A percentile compares a stretch with the other conserved stretches of the same genome.
These are phyloP conservation scores for Ormyrus rosae DNA, from an alignment of 2,888 invertebrate genomes.

Conservation along the genomic window DNA sequence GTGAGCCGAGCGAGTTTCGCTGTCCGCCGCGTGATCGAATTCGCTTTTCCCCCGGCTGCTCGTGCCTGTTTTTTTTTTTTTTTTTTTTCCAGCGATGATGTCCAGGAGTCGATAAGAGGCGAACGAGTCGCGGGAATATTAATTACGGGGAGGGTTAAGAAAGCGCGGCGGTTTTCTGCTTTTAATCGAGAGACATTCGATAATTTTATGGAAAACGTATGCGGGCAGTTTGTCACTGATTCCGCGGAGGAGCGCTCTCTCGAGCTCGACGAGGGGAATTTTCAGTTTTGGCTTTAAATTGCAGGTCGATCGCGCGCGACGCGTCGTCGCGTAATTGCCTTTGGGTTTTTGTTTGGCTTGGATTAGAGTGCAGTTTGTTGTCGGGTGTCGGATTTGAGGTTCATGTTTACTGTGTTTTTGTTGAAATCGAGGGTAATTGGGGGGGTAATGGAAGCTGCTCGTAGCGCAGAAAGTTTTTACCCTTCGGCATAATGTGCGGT, in stretches of 20 bases:
- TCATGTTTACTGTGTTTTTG: too few relatives aligned
- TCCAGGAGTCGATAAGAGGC: slow-evolving; percentile 20
- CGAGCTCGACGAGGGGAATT: not conserved
- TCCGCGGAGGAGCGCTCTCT: not conserved
- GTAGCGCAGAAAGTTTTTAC: too few relatives aligned
- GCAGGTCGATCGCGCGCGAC: too few relatives aligned
- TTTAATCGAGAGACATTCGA: too few relatives aligned
- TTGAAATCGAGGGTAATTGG: too few relatives aligned
- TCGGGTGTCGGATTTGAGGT: too few relatives aligned
- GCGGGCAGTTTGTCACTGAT: slow-evolving; percentile 1
- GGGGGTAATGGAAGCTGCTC: too few relatives aligned
- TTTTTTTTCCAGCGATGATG: slow-evolving; percentile 25
- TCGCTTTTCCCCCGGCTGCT: not conserved
- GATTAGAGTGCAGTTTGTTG: too few relatives aligned
- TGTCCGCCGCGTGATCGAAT: slow-evolving; percentile 28
- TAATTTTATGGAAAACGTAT: not conserved
- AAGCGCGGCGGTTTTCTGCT: not conserved
- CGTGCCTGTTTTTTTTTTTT: not conserved
- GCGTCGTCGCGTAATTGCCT: too few relatives aligned
- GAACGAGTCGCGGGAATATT: slow-evolving; percentile 38
- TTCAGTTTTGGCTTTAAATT: not conserved
- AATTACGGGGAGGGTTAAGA: slow-evolving; percentile 15
- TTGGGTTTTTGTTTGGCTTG: too few relatives aligned
- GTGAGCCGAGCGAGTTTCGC: slow-evolving; percentile 24
- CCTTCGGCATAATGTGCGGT: too few relatives aligned